Evolutionary conservation across 2,888 invertebrate species (phyloP).

Genomic region (Cremastinae sp.): DNA sequence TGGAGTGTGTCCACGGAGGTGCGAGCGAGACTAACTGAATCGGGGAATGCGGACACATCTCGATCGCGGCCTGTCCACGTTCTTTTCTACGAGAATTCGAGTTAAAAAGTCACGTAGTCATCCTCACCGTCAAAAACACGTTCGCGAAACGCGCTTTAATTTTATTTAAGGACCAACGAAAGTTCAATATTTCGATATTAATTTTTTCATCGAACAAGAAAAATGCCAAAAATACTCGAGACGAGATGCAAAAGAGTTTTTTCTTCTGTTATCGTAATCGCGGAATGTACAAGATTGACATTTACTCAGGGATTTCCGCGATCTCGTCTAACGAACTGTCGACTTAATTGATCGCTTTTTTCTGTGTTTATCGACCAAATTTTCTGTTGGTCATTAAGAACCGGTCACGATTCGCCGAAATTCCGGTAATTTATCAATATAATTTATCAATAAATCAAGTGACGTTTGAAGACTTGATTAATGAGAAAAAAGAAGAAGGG

Average conservation of each 20-base stretch:
- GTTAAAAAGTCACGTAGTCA: constrained; percentile 51
- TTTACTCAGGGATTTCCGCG: too few species aligned
- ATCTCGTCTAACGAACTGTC: too few species aligned
- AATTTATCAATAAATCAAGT: too few species aligned
- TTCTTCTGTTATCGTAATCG: too few species aligned
- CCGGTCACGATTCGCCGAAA: too few species aligned
- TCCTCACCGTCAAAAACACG: neutral
- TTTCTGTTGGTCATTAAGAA: too few species aligned
- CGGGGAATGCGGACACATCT: constrained; percentile 35
- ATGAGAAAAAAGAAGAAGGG: neutral
- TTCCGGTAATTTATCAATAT: too few species aligned
- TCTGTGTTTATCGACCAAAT: too few species aligned
- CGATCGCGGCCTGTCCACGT: constrained; percentile 12
- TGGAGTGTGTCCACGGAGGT: constrained; percentile 24
- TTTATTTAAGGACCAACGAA: constrained; percentile 1
- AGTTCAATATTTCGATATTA: neutral
- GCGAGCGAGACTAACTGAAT: constrained; percentile 23
- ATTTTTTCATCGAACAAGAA: neutral
- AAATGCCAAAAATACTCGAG: neutral
- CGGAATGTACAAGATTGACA: too few species aligned
- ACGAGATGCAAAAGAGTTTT: neutral
- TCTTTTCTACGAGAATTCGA: constrained; percentile 24
- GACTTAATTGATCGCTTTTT: too few species aligned
- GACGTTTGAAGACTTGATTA: neutral
- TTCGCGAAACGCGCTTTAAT: neutral